A percentile compares a stretch with the other conserved stretches of the same genome.
Evolutionary conservation across 2,888 invertebrate genomes (phyloP).

Genomic region (Lochmaea crataegi): DNA sequence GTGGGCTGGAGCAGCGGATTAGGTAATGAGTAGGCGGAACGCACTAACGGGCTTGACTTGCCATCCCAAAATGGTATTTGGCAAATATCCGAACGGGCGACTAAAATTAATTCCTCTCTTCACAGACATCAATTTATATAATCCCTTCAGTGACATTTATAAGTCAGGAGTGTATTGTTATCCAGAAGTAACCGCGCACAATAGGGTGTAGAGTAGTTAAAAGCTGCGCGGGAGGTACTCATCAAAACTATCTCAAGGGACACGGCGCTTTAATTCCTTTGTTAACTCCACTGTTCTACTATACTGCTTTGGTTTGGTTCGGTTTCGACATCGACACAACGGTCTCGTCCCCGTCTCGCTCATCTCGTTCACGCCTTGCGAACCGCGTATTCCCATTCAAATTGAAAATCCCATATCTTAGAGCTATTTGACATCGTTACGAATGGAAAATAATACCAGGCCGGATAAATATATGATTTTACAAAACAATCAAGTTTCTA

Average conservation of each 20-base stretch:
- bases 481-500: too few species aligned
- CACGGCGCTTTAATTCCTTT: slow-evolving; percentile 47
- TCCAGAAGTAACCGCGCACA: slow-evolving; percentile 62
- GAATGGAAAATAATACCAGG: neutral
- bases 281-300: slow-evolving; percentile 36
- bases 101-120: slow-evolving; percentile 64
- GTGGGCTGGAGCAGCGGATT: slow-evolving; percentile 48
- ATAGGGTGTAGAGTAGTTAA: slow-evolving; percentile 63
- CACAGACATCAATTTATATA: slow-evolving; percentile 64
- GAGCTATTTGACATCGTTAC: neutral
- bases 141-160: slow-evolving; percentile 65
- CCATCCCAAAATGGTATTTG: slow-evolving; percentile 61
- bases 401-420: slow-evolving; percentile 14
- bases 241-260: slow-evolving; percentile 62
- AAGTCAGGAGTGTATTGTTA: slow-evolving; percentile 66
- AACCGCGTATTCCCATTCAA: neutral
- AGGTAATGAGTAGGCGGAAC: slow-evolving; percentile 54
- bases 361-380: slow-evolving; percentile 5
- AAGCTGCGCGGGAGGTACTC: slow-evolving; percentile 63
- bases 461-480: neutral
- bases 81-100: slow-evolving; percentile 63
- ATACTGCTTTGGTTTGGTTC: slow-evolving; percentile 1
- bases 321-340: neutral
- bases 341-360: slow-evolving; percentile 2
- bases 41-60: slow-evolving; percentile 49